These are phyloP conservation scores for Lipophrys pholis DNA, from an alignment of 2,113 vertebrate genomes.

Conservation along the genomic window DNA sequence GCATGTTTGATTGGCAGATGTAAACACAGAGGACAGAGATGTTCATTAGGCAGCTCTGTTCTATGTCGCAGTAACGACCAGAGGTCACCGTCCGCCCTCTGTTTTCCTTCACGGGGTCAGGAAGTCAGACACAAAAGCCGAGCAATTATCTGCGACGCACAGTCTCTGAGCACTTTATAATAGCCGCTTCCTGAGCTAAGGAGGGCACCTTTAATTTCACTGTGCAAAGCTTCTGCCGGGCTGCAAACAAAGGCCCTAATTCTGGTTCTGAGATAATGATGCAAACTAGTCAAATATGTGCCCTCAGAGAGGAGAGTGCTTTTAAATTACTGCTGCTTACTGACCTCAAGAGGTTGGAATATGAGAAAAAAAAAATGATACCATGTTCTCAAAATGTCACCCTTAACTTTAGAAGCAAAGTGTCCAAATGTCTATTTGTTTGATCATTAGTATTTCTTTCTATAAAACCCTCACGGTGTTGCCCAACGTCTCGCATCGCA, in stretches of 20 bases:
- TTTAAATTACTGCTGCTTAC: conserved; percentile 16
- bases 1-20: conserved; percentile 60
- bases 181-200: conserved; percentile 51
- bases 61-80: conserved; percentile 42
- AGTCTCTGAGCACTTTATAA: conserved; percentile 51
- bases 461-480: too few species aligned
- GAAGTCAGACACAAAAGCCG: conserved; percentile 66
- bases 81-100: conserved; percentile 68
- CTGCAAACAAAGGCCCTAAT: conserved; percentile 59
- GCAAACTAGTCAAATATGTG: conserved; percentile 37
- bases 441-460: too few species aligned
- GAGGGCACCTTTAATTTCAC: conserved; percentile 58
- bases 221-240: conserved; percentile 50
- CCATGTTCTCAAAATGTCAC: neutral
- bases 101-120: conserved; percentile 62
- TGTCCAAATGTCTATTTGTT: too few species aligned
- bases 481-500: too few species aligned
- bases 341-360: conserved; percentile 18
- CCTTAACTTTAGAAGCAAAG: neutral
- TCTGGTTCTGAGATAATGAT: conserved; percentile 49
- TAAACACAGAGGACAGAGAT: conserved; percentile 66
- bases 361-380: neutral
- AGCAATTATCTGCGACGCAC: conserved; percentile 68
- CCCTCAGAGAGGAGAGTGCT: conserved; percentile 10
- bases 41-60: conserved; percentile 76